phyloP scores from a whole-genome alignment of 2,797 vertebrate genomes.

The Scolopax rusticola region DNA sequence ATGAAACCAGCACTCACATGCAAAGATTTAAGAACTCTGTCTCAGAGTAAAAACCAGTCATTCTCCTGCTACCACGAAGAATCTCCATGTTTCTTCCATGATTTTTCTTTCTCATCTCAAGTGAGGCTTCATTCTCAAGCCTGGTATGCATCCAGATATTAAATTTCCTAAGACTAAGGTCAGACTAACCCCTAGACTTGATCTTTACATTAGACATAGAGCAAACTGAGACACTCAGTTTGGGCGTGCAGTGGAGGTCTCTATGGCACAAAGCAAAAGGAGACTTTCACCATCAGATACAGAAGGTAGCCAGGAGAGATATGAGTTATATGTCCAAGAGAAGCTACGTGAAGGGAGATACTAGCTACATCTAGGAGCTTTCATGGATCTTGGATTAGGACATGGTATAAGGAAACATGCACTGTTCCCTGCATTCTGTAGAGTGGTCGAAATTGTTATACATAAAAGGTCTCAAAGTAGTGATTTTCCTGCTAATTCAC shows the following conservation, averaged over 20 bases:
- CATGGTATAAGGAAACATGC: not conserved
- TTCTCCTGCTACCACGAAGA: not conserved
- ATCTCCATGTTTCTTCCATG: not conserved
- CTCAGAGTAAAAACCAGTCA: not conserved
- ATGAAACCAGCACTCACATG: not conserved
- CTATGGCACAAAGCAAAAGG: not conserved
- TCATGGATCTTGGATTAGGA: not conserved
- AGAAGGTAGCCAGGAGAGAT: not conserved
- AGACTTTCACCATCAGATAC: not conserved
- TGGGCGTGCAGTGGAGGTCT: not conserved
- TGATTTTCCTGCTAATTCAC: not conserved
- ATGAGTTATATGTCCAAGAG: not conserved
- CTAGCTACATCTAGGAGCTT: not conserved
- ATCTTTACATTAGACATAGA: not conserved
- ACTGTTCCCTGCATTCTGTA: not conserved
- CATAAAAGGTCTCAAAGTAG: not conserved
- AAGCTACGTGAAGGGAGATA: not conserved
- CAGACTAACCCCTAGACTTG: not conserved
- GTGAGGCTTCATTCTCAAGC: no score
- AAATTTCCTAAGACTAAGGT: not conserved
- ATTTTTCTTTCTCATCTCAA: not conserved
- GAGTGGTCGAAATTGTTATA: not conserved
- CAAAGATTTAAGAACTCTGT: not conserved
- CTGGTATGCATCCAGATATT: not conserved
- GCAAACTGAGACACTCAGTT: not conserved